Evolutionary conservation across 2,888 invertebrate species (phyloP).

Genomic region (Hermaeophaga mercurialis): DNA sequence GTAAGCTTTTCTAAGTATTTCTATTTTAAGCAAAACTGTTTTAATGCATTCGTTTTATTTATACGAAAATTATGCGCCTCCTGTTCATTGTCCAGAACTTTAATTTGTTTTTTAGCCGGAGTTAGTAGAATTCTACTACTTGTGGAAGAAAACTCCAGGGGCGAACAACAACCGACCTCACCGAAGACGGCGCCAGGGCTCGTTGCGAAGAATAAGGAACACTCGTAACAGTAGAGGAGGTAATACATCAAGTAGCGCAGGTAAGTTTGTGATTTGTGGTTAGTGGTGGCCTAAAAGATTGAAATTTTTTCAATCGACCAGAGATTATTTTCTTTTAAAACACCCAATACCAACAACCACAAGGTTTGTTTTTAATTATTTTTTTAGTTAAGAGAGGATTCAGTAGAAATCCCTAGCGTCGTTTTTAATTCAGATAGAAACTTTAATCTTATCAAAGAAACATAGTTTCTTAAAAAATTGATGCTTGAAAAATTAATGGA

Average conservation of each 20-base stretch:
- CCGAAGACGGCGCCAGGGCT: constrained; percentile 84
- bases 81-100: background rate
- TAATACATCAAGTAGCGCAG: constrained; percentile 58
- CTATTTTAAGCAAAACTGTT: background rate
- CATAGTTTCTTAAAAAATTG: too few species aligned
- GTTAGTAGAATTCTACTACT: constrained; percentile 97
- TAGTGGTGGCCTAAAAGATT: constrained; percentile 44
- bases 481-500: too few species aligned
- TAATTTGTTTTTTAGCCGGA: constrained; percentile 69
- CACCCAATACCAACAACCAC: constrained; percentile 22
- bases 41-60: constrained; percentile 3
- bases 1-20: constrained; percentile 58
- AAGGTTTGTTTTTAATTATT: constrained; percentile 19
- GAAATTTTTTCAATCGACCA: constrained; percentile 24
- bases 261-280: constrained; percentile 43
- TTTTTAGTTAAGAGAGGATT: constrained; percentile 5
- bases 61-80: background rate
- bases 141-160: constrained; percentile 99
- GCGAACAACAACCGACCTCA: constrained; percentile 96
- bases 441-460: too few species aligned
- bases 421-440: background rate
- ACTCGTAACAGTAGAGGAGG: constrained; percentile 86
- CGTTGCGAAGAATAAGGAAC: constrained; percentile 84
- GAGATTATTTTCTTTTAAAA: background rate
- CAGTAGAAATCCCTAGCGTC: constrained; percentile 17